These are phyloP conservation scores for Ciconia nigra DNA, from an alignment of 2,797 vertebrate genomes.

Conservation along the genomic window DNA sequence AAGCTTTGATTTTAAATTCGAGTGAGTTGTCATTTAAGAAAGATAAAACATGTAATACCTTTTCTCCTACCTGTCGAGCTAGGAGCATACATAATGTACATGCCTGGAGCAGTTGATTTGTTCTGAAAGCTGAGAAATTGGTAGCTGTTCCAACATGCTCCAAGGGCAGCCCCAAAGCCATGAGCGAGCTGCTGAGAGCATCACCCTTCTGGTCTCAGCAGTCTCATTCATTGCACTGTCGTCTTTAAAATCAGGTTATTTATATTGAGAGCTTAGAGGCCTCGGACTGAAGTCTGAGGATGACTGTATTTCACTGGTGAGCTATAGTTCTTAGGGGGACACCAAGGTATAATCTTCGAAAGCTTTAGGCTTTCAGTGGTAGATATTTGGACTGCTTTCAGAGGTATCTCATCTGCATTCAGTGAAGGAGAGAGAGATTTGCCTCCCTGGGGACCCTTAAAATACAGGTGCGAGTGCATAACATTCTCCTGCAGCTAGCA, in stretches of 20 bases:
- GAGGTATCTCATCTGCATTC: background rate
- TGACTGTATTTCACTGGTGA: background rate
- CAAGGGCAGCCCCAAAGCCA: background rate
- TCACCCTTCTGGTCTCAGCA: background rate
- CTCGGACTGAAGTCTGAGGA: background rate
- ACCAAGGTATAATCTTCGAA: background rate
- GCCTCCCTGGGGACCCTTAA: background rate
- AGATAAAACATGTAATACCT: background rate
- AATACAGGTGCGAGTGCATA: fast-evolving
- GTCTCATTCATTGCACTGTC: background rate
- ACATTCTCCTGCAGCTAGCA: background rate
- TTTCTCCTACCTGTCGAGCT: background rate
- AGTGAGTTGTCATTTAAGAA: background rate
- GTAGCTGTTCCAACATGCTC: background rate
- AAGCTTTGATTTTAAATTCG: background rate
- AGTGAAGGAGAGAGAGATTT: background rate
- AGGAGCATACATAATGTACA: fast-evolving
- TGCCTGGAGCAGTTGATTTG: background rate
- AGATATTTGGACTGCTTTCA: background rate
- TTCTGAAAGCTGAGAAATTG: background rate
- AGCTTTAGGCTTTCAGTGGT: background rate
- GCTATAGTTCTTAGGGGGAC: background rate
- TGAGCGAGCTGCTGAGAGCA: fast-evolving
- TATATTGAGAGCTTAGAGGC: background rate
- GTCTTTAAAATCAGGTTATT: background rate